A percentile compares a stretch with the other conserved stretches of the same genome.
These are phyloP conservation scores for Misgurnus mizolepis DNA, from an alignment of 2,113 vertebrate species.

Conservation along the genomic window DNA sequence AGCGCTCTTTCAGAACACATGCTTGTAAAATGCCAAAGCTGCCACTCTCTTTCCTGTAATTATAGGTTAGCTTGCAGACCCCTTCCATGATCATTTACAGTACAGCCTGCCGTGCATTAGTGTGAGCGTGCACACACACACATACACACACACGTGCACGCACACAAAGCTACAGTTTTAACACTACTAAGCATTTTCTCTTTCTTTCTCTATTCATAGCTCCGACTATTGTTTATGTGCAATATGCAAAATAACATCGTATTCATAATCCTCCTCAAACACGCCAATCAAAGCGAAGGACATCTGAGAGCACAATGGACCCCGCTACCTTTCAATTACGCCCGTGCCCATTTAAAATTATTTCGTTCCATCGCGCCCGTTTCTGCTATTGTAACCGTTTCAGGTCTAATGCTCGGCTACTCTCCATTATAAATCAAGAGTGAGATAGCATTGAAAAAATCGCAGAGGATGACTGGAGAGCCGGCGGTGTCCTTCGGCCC, in stretches of 20 bases:
- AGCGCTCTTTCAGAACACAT: constrained; percentile 98
- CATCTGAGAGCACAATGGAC: constrained; percentile 84
- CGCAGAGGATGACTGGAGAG: constrained; percentile 77
- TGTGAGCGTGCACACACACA: constrained; percentile 69
- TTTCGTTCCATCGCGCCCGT: constrained; percentile 81
- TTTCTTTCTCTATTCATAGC: constrained; percentile 63
- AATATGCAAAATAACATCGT: constrained; percentile 91
- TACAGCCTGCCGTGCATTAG: constrained; percentile 97
- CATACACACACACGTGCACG: neutral
- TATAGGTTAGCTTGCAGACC: constrained; percentile 99
- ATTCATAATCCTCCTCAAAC: constrained; percentile 83
- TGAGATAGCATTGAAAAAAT: constrained; percentile 78
- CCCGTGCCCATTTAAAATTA: constrained; percentile 85
- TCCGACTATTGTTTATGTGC: constrained; percentile 92
- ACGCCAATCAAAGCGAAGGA: constrained; percentile 89
- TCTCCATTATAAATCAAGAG: constrained; percentile 95
- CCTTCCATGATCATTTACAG: constrained; percentile 99
- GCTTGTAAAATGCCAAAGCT: constrained; percentile 99
- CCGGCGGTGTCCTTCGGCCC: constrained; percentile 85
- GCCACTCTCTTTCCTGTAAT: constrained; percentile 99
- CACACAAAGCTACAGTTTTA: constrained; percentile 51
- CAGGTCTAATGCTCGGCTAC: constrained; percentile 87
- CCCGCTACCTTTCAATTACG: constrained; percentile 90
- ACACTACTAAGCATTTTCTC: constrained; percentile 81
- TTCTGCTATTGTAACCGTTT: constrained; percentile 86